Conservation (phyloP, 1,140 invertebrate genomes). For the Epicauta chinensis region DNA sequence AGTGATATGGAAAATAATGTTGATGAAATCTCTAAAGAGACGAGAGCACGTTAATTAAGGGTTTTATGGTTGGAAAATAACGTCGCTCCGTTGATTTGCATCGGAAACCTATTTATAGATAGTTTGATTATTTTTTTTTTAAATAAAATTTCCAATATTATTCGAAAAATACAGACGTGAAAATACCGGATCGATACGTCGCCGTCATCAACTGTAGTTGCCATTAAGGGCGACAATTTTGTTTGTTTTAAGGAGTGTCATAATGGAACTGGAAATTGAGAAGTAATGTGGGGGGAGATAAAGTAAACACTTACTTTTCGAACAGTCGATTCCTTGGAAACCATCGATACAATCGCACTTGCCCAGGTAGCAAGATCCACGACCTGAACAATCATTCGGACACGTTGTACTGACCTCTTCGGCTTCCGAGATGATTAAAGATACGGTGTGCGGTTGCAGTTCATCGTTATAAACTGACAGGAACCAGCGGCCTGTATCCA, state of each 20-base stretch:
- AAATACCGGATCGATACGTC: too few relatives aligned
- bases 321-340: constrained; percentile 85
- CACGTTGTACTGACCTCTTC: constrained; percentile 84
- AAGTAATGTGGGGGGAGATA: constrained; percentile 8
- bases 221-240: constrained; percentile 16
- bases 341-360: constrained; percentile 95
- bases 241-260: constrained; percentile 14
- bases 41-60: too few relatives aligned
- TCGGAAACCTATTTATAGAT: too few relatives aligned
- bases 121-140: too few relatives aligned
- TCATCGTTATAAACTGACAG: constrained; percentile 94
- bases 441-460: constrained; percentile 71
- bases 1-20: too few relatives aligned
- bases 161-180: not conserved
- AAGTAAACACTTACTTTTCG: constrained; percentile 68
- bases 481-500: constrained; percentile 93
- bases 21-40: too few relatives aligned
- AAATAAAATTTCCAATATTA: too few relatives aligned
- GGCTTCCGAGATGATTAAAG: constrained; percentile 73
- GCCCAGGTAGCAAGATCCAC: constrained; percentile 90
- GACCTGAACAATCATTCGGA: constrained; percentile 89
- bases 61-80: too few relatives aligned
- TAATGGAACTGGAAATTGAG: constrained; percentile 19
- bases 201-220: constrained; percentile 7
- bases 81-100: too few relatives aligned